Base-by-base conservation (phyloP, 2,113 vertebrate genomes). In the Baryphthengus martii region DNA sequence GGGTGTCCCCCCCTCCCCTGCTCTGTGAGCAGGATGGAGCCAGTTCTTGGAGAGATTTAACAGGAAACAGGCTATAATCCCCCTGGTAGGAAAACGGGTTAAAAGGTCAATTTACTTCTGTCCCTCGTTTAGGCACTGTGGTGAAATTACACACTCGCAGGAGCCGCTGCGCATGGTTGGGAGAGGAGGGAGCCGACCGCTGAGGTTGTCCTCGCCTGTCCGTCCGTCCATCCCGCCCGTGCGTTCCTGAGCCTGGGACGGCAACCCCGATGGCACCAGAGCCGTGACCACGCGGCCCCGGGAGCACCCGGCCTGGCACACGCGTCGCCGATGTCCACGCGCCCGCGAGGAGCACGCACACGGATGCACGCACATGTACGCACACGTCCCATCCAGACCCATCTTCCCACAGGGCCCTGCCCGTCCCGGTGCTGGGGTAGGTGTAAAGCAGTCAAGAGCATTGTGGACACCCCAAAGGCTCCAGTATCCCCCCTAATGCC, bases 61-160 rank as follows among this genome's bases (percentile, higher is more conserved):
- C 98, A 98, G 98, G 98, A 98, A 98, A 97, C 97, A 97, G 97
- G 94, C 97, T 97, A 93, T 98, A 98, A 98, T 98, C 98, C 98
- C 95, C 95, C 50, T 75, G 96, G 97, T 94, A 96, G 98, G 97
- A 98, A 98, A 97, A 95, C 87, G 97, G 98, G 98, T 98, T 96
- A 98, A 98, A 97, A 98, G 98, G 98, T 98, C 98, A 98, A 96
- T 97, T 98, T 98, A 97, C 96, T 98, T 94, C 98, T 97, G 97
- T 97, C 98, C 97, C 97, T 96, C 84, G 59, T 71, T 98, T 97
- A 98, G 98, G 97, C 96, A 98, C 97, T 84, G 97, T 97, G 97
- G 97, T 95, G 97, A 98, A 98, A 98, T 98, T 98, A 97, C 97
- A 88, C 82, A 68, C 92, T 76, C 3, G 81, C 93, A 29, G 62